Evolutionary conservation across 2,888 invertebrate genomes (phyloP).

Genomic region (Heteropelma amictum): DNA sequence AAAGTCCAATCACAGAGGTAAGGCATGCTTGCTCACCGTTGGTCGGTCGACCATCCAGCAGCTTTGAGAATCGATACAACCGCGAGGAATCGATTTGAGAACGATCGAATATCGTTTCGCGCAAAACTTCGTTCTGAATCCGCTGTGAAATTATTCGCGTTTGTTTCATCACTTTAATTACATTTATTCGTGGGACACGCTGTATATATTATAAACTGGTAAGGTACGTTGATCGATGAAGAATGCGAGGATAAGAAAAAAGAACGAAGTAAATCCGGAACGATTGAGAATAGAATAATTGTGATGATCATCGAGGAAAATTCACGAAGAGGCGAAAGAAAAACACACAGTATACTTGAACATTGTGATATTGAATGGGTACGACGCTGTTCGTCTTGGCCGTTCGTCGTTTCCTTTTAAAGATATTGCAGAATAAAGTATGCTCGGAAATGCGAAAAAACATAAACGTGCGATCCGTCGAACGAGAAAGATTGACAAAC

Average conservation of each 20-base stretch:
- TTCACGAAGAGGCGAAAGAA: constrained; percentile 28
- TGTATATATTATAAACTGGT: too few relatives aligned
- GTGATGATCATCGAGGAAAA: constrained; percentile 15
- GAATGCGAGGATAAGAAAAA: not conserved
- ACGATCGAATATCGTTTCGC: too few relatives aligned
- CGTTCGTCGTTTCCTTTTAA: constrained; percentile 61
- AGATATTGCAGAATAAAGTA: constrained; percentile 63
- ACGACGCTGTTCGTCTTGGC: constrained; percentile 61
- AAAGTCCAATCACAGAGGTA: too few relatives aligned
- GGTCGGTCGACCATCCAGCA: too few relatives aligned
- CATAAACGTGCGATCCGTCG: constrained; percentile 18
- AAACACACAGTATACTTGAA: constrained; percentile 71
- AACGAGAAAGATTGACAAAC: constrained; percentile 5
- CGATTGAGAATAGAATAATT: constrained; percentile 47
- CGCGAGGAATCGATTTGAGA: too few relatives aligned
- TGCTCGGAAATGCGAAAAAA: constrained; percentile 26
- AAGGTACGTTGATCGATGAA: constrained; percentile 51
- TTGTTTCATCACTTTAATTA: too few relatives aligned
- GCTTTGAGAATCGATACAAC: too few relatives aligned
- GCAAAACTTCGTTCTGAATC: too few relatives aligned
- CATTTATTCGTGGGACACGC: too few relatives aligned
- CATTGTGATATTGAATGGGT: constrained; percentile 74
- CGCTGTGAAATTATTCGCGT: too few relatives aligned
- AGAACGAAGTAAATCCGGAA: not conserved
- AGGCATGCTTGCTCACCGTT: too few relatives aligned